A percentile compares a stretch with the other conserved stretches of the same genome.
These are phyloP conservation scores for Peromyscus aztecus DNA, from an alignment of 2,797 vertebrate species.

Conservation along the genomic window DNA sequence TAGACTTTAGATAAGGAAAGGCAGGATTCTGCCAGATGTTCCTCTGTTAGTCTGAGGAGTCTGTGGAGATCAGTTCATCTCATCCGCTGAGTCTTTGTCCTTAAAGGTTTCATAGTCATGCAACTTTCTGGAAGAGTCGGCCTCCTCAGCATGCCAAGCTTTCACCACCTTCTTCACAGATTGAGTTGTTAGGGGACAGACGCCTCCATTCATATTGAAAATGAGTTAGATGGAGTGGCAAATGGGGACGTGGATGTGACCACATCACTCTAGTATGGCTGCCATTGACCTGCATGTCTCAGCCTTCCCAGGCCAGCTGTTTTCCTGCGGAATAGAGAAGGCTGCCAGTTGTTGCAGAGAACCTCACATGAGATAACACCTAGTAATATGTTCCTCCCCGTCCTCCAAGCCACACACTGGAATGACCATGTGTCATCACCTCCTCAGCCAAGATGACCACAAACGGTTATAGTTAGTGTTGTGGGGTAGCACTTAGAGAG, in stretches of 20 bases:
- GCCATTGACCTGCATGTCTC: background rate
- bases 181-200: background rate
- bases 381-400: background rate
- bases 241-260: background rate
- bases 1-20: background rate
- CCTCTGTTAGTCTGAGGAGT: background rate
- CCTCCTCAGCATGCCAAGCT: background rate
- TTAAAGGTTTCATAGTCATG: background rate
- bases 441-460: background rate
- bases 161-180: background rate
- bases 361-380: background rate
- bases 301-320: background rate
- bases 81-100: background rate
- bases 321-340: background rate
- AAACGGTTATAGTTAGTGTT: background rate
- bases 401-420: background rate
- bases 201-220: constrained; percentile 1
- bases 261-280: background rate
- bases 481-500: background rate
- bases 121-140: background rate
- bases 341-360: background rate
- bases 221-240: background rate
- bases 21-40: background rate
- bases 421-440: background rate
- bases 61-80: background rate